phyloP scores from a whole-genome alignment of 2,113 vertebrate genomes.

The Ailurus styani region DNA sequence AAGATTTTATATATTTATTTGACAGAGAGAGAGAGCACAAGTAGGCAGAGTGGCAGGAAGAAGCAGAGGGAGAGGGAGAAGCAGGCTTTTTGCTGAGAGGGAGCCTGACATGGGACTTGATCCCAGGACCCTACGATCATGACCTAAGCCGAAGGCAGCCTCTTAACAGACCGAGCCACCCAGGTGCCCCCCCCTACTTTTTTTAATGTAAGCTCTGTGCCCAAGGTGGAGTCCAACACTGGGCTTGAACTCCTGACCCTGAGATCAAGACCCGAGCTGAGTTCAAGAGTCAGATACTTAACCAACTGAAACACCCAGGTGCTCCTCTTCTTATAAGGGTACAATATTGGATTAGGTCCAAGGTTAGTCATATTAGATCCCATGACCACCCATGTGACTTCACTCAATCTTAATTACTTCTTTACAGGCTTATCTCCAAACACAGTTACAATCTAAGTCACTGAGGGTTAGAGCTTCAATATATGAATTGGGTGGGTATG shows the following conservation, averaged over 20 bases:
- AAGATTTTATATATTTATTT: no score
- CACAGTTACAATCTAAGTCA: background rate
- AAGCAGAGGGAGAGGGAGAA: no score
- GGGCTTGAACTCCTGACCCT: background rate
- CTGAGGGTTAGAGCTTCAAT: background rate
- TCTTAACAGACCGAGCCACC: no score
- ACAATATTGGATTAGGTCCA: background rate
- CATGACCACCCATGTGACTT: background rate
- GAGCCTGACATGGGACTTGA: no score
- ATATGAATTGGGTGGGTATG: background rate
- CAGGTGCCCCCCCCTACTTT: no score
- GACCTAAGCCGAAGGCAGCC: no score
- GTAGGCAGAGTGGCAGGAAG: no score
- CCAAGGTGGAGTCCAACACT: background rate
- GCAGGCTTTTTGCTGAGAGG: no score
- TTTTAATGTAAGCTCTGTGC: background rate
- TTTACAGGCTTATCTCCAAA: background rate
- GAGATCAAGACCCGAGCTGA: background rate
- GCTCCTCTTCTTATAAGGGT: background rate
- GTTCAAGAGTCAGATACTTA: background rate
- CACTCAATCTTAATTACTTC: background rate
- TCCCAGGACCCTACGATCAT: no score
- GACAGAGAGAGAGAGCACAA: no score
- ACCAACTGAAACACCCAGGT: background rate
- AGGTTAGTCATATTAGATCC: background rate